These are phyloP conservation scores for Scartelaos histophorus DNA, from an alignment of 2,113 vertebrate genomes.

Conservation along the genomic window DNA sequence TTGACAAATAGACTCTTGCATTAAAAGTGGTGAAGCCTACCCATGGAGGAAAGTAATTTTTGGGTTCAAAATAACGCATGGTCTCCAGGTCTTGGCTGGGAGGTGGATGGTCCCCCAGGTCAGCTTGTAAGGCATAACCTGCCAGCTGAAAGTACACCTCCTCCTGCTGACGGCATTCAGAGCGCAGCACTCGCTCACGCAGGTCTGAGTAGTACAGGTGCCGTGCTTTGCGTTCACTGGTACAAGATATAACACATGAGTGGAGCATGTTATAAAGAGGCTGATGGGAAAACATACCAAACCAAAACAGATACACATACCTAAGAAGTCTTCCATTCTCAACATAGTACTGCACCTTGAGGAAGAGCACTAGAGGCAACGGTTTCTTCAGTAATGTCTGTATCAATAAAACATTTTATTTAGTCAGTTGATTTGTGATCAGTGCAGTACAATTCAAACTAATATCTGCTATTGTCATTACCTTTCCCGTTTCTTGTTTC, in stretches of 20 bases:
- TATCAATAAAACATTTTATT: constrained; percentile 21
- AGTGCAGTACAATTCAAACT: constrained; percentile 2
- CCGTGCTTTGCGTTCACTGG: constrained; percentile 82
- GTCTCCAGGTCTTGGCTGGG: constrained; percentile 53
- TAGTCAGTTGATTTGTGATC: constrained; percentile 14
- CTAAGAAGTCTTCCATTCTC: constrained; percentile 87
- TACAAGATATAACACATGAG: constrained; percentile 8
- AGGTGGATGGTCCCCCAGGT: constrained; percentile 80
- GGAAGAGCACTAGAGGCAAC: constrained; percentile 81
- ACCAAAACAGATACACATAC: constrained; percentile 58
- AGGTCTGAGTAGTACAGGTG: constrained; percentile 86
- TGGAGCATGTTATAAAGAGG: constrained; percentile 4
- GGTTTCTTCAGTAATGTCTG: constrained; percentile 78
- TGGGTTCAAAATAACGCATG: constrained; percentile 84
- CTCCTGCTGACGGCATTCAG: constrained; percentile 85
- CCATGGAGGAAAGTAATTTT: constrained; percentile 89
- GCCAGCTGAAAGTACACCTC: constrained; percentile 91
- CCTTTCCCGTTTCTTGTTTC: constrained; percentile 81
- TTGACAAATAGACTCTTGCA: background rate
- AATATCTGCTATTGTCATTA: constrained; percentile 50
- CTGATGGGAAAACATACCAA: constrained; percentile 13
- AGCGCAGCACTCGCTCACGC: constrained; percentile 84
- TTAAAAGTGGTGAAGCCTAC: constrained; percentile 68
- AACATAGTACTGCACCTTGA: constrained; percentile 88
- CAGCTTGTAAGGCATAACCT: constrained; percentile 85